Conservation (phyloP, 2,113 vertebrate genomes). For the Caretta caretta region DNA sequence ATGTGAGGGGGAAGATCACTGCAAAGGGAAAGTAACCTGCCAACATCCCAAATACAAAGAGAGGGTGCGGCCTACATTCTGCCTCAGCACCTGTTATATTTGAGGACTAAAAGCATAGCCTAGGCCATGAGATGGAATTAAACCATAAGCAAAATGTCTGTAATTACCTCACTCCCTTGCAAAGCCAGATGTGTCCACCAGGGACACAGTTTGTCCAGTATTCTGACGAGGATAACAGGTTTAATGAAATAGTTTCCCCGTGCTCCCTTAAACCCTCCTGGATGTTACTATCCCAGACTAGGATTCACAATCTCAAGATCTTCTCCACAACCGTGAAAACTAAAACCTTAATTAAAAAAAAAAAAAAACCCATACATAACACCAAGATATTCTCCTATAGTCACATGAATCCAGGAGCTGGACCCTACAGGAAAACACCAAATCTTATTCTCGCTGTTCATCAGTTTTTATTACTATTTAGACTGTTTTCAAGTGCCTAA, state of each 20-base stretch:
- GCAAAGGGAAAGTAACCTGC: conserved; percentile 48
- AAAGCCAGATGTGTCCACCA: conserved; percentile 24
- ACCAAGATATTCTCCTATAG: neutral
- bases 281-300: conserved; percentile 14
- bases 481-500: neutral
- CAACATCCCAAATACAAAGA: conserved; percentile 33
- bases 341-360: neutral
- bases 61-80: conserved; percentile 7
- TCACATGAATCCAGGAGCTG: neutral
- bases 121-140: conserved; percentile 34
- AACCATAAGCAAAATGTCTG: conserved; percentile 59
- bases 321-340: neutral
- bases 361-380: neutral
- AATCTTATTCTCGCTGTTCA: neutral
- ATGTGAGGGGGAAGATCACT: conserved; percentile 47
- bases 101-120: conserved; percentile 32
- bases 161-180: conserved; percentile 51
- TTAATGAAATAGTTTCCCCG: conserved; percentile 60
- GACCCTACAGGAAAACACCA: neutral
- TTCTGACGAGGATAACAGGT: conserved; percentile 39
- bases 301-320: neutral
- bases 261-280: conserved; percentile 37
- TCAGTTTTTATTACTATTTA: neutral
- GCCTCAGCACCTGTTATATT: conserved; percentile 31
- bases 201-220: conserved; percentile 47